Conservation (phyloP, 2,113 vertebrate genomes). For the Mormoops blainvillei region DNA sequence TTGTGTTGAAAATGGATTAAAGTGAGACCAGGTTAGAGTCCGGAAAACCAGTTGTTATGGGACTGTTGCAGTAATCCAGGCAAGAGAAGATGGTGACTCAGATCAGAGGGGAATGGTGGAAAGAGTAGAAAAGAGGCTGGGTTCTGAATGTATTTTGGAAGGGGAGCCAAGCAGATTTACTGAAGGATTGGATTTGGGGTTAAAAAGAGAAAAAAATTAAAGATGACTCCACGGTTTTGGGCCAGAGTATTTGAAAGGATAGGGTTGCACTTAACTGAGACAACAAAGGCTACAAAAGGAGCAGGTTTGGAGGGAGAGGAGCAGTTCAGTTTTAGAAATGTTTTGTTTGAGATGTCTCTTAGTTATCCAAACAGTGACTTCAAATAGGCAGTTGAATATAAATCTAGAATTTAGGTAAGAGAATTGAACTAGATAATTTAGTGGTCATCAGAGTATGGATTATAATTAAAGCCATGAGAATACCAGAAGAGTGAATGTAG, state of each 20-base stretch:
- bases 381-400: background rate
- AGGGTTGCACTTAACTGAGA: background rate
- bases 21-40: background rate
- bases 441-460: background rate
- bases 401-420: background rate
- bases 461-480: background rate
- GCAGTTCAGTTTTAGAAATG: background rate
- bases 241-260: background rate
- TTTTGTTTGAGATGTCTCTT: background rate
- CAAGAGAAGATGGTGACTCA: background rate
- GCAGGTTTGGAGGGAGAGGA: background rate
- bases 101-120: background rate
- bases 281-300: background rate
- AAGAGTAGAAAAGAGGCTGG: background rate
- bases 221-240: background rate
- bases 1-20: background rate
- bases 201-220: background rate
- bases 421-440: background rate
- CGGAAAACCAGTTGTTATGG: background rate
- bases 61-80: background rate
- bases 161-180: background rate
- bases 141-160: background rate
- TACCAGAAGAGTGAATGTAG: background rate
- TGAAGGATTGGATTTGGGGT: background rate
- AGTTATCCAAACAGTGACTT: background rate